phyloP scores from a whole-genome alignment of 1,140 invertebrate genomes.

The Rhysida immarginata region DNA sequence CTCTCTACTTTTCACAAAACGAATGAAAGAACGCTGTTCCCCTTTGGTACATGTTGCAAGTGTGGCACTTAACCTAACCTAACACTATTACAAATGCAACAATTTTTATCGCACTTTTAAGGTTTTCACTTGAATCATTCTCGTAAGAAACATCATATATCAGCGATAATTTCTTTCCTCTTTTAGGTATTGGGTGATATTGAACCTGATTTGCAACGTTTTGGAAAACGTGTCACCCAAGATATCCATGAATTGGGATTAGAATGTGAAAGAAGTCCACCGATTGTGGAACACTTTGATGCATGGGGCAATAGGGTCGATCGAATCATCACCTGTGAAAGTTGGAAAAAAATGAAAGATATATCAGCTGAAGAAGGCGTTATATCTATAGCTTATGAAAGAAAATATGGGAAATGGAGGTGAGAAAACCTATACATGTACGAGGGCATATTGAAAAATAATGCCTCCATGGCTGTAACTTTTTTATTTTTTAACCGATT shows the following conservation, averaged over 20 bases:
- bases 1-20: too few relatives aligned
- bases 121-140: too few relatives aligned
- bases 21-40: too few relatives aligned
- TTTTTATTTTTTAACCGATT: too few relatives aligned
- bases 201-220: constrained; percentile 30
- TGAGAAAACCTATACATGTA: too few relatives aligned
- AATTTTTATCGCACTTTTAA: too few relatives aligned
- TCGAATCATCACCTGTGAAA: constrained; percentile 34
- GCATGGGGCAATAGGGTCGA: constrained; percentile 41
- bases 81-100: too few relatives aligned
- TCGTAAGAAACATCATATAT: too few relatives aligned
- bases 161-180: not conserved
- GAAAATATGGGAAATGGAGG: constrained; percentile 31
- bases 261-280: constrained; percentile 38
- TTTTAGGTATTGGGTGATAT: constrained; percentile 23
- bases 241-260: constrained; percentile 36
- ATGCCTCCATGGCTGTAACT: too few relatives aligned
- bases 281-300: constrained; percentile 33
- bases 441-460: too few relatives aligned
- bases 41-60: too few relatives aligned
- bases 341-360: constrained; percentile 40
- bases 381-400: constrained; percentile 39
- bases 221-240: constrained; percentile 33
- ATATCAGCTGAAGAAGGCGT: constrained; percentile 43
- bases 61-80: too few relatives aligned